Conservation (phyloP, 2,797 vertebrate species). For the Geotrypetes seraphini region DNA sequence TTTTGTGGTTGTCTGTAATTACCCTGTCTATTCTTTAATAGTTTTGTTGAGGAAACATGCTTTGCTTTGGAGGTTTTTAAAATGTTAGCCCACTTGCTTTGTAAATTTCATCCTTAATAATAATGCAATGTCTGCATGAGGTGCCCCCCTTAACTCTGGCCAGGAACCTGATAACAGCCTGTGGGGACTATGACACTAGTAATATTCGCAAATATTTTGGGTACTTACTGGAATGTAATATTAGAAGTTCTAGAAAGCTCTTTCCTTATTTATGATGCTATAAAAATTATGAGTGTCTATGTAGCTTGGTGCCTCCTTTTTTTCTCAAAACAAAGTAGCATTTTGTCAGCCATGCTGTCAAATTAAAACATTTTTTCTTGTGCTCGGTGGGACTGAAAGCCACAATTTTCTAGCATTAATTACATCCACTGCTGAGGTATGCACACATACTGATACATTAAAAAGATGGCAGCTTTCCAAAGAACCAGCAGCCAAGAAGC, state of each 20-base stretch:
- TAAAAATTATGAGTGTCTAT: constrained; percentile 7
- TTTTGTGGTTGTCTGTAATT: too few species aligned
- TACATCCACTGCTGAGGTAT: constrained; percentile 21
- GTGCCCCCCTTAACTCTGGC: too few species aligned
- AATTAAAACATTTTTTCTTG: constrained; percentile 41
- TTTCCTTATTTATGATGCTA: constrained; percentile 12
- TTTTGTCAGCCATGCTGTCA: constrained; percentile 36
- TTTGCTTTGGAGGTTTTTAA: too few species aligned
- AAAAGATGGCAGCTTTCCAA: constrained; percentile 27
- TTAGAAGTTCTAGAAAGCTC: constrained; percentile 12
- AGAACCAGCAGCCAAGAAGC: constrained; percentile 15
- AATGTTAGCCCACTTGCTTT: too few species aligned
- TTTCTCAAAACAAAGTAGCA: constrained; percentile 35
- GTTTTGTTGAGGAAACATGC: too few species aligned
- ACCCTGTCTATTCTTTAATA: too few species aligned
- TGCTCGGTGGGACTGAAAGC: constrained; percentile 32
- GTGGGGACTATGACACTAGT: too few species aligned
- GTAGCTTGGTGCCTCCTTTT: constrained; percentile 19
- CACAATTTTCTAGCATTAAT: constrained; percentile 42
- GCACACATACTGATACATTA: constrained; percentile 22
- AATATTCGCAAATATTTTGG: too few species aligned
- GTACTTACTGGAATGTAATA: neutral
- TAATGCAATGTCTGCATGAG: too few species aligned
- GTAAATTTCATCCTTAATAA: too few species aligned
- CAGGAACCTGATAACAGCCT: too few species aligned